Conservation (phyloP, 2,113 vertebrate genomes). For the Chaetodon trifascialis region DNA sequence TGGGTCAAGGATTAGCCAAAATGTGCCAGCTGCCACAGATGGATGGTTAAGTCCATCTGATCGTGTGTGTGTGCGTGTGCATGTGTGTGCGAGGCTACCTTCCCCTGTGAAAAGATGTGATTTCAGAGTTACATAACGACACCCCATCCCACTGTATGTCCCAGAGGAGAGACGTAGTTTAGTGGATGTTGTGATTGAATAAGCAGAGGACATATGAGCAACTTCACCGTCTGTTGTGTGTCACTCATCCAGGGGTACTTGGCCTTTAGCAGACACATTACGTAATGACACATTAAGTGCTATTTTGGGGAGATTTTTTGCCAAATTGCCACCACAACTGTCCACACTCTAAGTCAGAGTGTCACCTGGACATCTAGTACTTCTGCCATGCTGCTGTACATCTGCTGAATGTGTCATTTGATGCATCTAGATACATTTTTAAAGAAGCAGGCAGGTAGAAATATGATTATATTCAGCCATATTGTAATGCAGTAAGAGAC, state of each 20-base stretch:
- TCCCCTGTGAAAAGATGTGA: conserved; percentile 21
- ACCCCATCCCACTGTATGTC: conserved; percentile 8
- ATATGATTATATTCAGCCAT: background rate
- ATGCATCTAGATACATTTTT: background rate
- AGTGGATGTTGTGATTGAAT: conserved; percentile 32
- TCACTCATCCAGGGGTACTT: conserved; percentile 8
- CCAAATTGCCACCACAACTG: background rate
- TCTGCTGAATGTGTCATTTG: too few relatives aligned
- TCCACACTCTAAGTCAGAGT: background rate
- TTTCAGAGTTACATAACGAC: conserved; percentile 45
- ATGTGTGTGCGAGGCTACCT: background rate
- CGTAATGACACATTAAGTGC: background rate
- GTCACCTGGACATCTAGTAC: too few relatives aligned
- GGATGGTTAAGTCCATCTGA: conserved; percentile 43
- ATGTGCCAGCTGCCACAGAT: conserved; percentile 56
- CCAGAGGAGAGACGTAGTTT: conserved; percentile 28
- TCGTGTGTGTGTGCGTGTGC: background rate
- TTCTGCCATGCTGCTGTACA: background rate
- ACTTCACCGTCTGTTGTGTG: conserved; percentile 31
- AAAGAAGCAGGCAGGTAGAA: background rate
- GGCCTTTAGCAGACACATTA: conserved; percentile 11
- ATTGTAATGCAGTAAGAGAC: background rate
- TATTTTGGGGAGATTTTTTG: background rate
- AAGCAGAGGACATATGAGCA: conserved; percentile 33
- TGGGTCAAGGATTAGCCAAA: conserved; percentile 55